Evolutionary conservation across 2,113 vertebrate species (phyloP), one percentile per base, ranked within the genome.

Genomic region (Irena cyanogastra): DNA sequence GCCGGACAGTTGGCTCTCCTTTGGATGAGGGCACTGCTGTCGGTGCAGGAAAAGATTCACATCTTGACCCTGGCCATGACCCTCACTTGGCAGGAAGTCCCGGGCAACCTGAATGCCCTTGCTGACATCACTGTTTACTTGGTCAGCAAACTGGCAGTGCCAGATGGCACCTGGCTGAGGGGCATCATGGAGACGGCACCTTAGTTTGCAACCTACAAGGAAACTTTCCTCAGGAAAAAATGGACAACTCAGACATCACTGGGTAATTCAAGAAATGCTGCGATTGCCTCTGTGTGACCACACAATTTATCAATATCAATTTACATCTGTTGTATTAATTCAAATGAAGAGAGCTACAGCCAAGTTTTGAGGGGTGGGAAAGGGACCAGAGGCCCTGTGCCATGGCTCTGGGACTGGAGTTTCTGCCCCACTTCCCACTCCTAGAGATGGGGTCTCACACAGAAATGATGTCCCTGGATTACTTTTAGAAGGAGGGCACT

Each of bases 161-260:
- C 66, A 86, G 75, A 85, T 47, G 85, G 68, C 19, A 59, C 3
- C 35, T 1, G 4, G 47, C 57, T 26, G 22, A 54, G 28, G 16
- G 23, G 41, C 69, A 68, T 11, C 49, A 11, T 0, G 0, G 64
- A 53, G 13, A 83, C 26, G 18, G 41, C 1, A 0, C 7, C 2
- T 42, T 13, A 23, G 7, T 8, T 39, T 44, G 65, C 6, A n/a
- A 37, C 11, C n/a, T 3, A 5, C 33, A 50, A 28, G 28, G 13
- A 65, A 50, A 76, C 18, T 16, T 12, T 56, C 13, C 64, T 66
- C 28, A 9, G 17, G 42, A 61, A 77, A 49, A 90, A 76, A 41
- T 61, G 37, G 31, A n/a, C 26, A 64, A 33, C 37, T 65, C 16
- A 0, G 21, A 71, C 80, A 37, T 6, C 24, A 18, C 23, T 8